These are phyloP conservation scores for Zenarchopterus dispar DNA, from an alignment of 2,797 vertebrate genomes.

Conservation along the genomic window DNA sequence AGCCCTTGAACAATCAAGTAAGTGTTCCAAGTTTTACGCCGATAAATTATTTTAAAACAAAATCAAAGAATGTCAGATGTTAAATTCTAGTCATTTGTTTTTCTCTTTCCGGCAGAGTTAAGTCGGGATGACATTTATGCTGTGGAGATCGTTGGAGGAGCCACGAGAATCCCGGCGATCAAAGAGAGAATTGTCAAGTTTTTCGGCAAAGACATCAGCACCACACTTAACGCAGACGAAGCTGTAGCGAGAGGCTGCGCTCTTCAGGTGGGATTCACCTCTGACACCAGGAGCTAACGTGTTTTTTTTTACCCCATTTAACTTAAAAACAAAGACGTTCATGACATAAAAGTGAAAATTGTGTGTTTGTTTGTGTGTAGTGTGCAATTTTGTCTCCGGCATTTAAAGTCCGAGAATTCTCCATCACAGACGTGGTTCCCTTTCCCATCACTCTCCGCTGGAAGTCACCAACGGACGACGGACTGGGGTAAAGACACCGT, in stretches of 20 bases:
- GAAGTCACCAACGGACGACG: conserved; percentile 95
- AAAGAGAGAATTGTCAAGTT: conserved; percentile 94
- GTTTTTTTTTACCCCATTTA: background rate
- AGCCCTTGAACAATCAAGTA: conserved; percentile 93
- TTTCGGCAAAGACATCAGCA: conserved; percentile 94
- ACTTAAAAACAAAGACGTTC: background rate
- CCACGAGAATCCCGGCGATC: conserved; percentile 92
- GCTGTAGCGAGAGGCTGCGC: conserved; percentile 95
- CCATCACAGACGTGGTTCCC: conserved; percentile 93
- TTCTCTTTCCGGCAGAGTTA: conserved; percentile 79
- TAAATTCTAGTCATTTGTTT: conserved; percentile 3
- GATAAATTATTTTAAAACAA: background rate
- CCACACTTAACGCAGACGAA: conserved; percentile 96
- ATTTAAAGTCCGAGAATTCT: conserved; percentile 98
- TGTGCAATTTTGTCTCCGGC: conserved; percentile 98
- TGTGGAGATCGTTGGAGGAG: conserved; percentile 94
- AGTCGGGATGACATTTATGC: conserved; percentile 94
- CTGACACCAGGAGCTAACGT: background rate
- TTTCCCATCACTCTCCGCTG: conserved; percentile 95
- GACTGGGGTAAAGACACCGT: conserved; percentile 84
- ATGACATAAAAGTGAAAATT: background rate
- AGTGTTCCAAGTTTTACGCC: conserved; percentile 10
- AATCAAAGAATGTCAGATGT: background rate
- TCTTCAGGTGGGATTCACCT: conserved; percentile 84
- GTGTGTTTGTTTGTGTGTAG: conserved; percentile 70